Evolutionary conservation across 2,797 vertebrate genomes (phyloP), one percentile per base, ranked within the genome.

Genomic region (Calcarius lapponicus): DNA sequence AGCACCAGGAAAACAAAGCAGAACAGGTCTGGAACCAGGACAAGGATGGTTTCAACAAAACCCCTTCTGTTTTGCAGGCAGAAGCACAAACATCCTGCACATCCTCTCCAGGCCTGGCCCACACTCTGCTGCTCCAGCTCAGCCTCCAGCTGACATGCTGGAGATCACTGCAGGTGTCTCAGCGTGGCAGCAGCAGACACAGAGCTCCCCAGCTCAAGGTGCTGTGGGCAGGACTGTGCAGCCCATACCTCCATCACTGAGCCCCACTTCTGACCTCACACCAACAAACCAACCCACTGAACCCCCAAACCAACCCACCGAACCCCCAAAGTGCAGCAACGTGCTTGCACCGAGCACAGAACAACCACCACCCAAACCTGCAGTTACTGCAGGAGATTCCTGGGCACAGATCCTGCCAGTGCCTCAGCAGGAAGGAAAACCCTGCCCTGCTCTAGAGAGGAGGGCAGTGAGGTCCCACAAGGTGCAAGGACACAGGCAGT

Each of bases 161-260:
- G 11, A 66, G 17, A 50, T 34, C 40, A 62, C 67, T 62, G 1
- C 9, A 86, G 42, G 45, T 34, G 72, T 34, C 54, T 62, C 62
- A n/a, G 3, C 0, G 1, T 6, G 45, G 19, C 36, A 51, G 64
- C 50, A 82, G 64, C 54, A 83, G 36, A 43, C 17, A 78, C 17
- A 25, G 47, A 80, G 50, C 47, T 29, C 32, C 45, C 25, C 6
- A 51, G 58, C 38, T 72, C 2, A 0, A 38, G 45, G 50, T 4
- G 8, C 31, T 28, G n/a, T 4, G 3, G 36, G 54, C 13, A 18
- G 2, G 4, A 25, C 15, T 1, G 1, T 6, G 2, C 36, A 81
- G 82, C 67, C 58, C 66, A 26, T 1, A 47, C 16, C 79, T 62
- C 13, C 0, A 36, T 43, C 22, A 25, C 10, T 7, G n/a, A 57